These are phyloP conservation scores for Trisateles emortualis DNA, from an alignment of 2,888 invertebrate genomes.

Conservation along the genomic window DNA sequence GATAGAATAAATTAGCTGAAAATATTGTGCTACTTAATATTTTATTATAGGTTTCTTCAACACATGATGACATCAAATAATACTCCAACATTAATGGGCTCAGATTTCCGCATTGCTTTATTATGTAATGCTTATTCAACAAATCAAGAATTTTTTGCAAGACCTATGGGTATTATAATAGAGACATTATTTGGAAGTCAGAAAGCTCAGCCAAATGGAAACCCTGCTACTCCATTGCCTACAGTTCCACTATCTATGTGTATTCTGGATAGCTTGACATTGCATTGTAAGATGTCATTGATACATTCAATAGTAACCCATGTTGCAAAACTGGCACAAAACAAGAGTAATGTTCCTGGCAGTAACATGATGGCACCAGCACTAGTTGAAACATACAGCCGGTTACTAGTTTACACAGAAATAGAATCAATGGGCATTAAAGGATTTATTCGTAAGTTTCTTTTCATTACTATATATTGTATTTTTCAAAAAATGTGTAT, in stretches of 20 bases:
- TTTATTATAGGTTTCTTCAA: slow-evolving; percentile 90
- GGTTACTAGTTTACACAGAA: slow-evolving; percentile 97
- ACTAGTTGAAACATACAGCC: slow-evolving; percentile 97
- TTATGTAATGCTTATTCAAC: slow-evolving; percentile 98
- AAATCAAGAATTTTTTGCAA: slow-evolving; percentile 95
- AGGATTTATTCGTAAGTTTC: slow-evolving; percentile 94
- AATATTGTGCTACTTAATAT: background rate
- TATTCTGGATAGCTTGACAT: slow-evolving; percentile 96
- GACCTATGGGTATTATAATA: slow-evolving; percentile 96
- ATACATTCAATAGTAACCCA: slow-evolving; percentile 94
- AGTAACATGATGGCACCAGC: slow-evolving; percentile 92
- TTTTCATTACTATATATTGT: background rate
- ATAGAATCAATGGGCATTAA: slow-evolving; percentile 98
- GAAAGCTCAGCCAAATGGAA: slow-evolving; percentile 85
- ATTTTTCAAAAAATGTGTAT: no score
- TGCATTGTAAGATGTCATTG: slow-evolving; percentile 97
- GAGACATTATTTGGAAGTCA: slow-evolving; percentile 93
- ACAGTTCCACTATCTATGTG: slow-evolving; percentile 97
- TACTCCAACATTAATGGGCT: slow-evolving; percentile 90
- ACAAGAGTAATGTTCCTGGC: slow-evolving; percentile 92
- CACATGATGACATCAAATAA: slow-evolving; percentile 92
- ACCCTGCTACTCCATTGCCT: slow-evolving; percentile 88
- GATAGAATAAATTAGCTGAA: background rate
- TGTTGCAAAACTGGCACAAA: slow-evolving; percentile 95
- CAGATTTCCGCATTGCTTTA: slow-evolving; percentile 96